These are phyloP conservation scores for Chrysodeixis includens DNA, from an alignment of 2,888 invertebrate species.

Conservation along the genomic window DNA sequence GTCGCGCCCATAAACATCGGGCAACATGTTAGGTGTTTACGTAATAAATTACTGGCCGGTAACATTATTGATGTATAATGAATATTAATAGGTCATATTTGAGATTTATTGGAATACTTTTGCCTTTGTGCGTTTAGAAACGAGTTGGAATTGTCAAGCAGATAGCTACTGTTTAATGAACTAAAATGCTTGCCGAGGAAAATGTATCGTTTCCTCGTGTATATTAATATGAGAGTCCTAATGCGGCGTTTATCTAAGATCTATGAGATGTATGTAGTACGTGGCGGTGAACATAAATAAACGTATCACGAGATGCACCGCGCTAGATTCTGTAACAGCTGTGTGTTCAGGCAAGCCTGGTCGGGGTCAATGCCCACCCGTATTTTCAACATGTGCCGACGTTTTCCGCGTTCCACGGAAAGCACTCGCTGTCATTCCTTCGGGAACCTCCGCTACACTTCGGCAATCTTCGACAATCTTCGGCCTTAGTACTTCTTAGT, in stretches of 20 bases:
- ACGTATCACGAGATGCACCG: slow-evolving; percentile 78
- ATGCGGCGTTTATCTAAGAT: slow-evolving; percentile 56
- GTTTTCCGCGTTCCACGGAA: slow-evolving; percentile 89
- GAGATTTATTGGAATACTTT: slow-evolving; percentile 23
- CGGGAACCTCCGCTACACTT: slow-evolving; percentile 78
- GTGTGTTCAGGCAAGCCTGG: slow-evolving; percentile 79
- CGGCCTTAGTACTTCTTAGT: slow-evolving; percentile 51
- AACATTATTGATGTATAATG: slow-evolving; percentile 33
- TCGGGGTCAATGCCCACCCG: slow-evolving; percentile 87
- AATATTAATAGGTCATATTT: slow-evolving; percentile 26
- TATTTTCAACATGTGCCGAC: slow-evolving; percentile 89
- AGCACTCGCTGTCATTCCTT: slow-evolving; percentile 84
- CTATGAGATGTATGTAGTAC: slow-evolving; percentile 65
- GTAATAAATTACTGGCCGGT: slow-evolving; percentile 30
- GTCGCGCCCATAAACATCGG: slow-evolving; percentile 20
- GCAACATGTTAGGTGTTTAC: slow-evolving; percentile 23
- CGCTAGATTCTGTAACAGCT: slow-evolving; percentile 86
- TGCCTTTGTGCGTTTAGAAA: background rate
- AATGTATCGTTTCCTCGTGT: slow-evolving; percentile 21
- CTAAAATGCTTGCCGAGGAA: slow-evolving; percentile 1
- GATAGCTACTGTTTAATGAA: background rate
- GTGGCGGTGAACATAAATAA: slow-evolving; percentile 74
- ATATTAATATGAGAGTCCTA: slow-evolving; percentile 45
- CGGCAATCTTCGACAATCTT: slow-evolving; percentile 70
- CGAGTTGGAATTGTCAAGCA: background rate